A percentile compares a stretch with the other conserved stretches of the same genome.
phyloP scores from a whole-genome alignment of 2,888 invertebrate species.

The Agrochola lota region DNA sequence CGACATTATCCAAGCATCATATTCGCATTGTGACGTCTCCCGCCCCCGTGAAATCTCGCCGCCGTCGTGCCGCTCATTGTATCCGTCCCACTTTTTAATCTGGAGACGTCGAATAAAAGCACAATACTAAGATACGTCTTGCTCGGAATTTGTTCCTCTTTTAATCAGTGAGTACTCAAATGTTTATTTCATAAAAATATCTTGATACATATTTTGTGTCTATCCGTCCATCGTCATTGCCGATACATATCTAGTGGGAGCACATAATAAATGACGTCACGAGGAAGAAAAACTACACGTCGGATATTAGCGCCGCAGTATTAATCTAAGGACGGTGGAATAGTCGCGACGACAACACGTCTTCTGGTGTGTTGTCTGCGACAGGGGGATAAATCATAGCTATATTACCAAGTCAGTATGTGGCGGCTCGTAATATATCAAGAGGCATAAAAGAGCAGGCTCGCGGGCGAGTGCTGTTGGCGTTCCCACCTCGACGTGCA shows the following conservation, averaged over 20 bases:
- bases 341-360: slow-evolving; percentile 75
- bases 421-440: slow-evolving; percentile 83
- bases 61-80: slow-evolving; percentile 82
- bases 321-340: slow-evolving; percentile 77
- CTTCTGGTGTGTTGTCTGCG: slow-evolving; percentile 77
- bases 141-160: slow-evolving; percentile 81
- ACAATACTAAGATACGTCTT: slow-evolving; percentile 85
- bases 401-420: slow-evolving; percentile 83
- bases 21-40: slow-evolving; percentile 81
- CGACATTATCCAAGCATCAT: slow-evolving; percentile 79
- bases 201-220: slow-evolving; percentile 29
- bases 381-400: slow-evolving; percentile 82
- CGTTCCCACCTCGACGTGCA: slow-evolving; percentile 68
- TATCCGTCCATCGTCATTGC: slow-evolving; percentile 20
- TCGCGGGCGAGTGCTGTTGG: slow-evolving; percentile 65
- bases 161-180: slow-evolving; percentile 80
- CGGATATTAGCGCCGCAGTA: slow-evolving; percentile 76
- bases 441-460: slow-evolving; percentile 78
- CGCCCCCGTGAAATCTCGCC: slow-evolving; percentile 75
- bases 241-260: slow-evolving; percentile 55
- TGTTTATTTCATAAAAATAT: slow-evolving; percentile 64
- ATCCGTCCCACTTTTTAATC: slow-evolving; percentile 88
- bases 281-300: slow-evolving; percentile 77
- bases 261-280: slow-evolving; percentile 71
- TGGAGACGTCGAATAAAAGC: slow-evolving; percentile 87